Evolutionary conservation across 2,888 invertebrate genomes (phyloP).

Genomic region (Coronaproctus castanopsis): DNA sequence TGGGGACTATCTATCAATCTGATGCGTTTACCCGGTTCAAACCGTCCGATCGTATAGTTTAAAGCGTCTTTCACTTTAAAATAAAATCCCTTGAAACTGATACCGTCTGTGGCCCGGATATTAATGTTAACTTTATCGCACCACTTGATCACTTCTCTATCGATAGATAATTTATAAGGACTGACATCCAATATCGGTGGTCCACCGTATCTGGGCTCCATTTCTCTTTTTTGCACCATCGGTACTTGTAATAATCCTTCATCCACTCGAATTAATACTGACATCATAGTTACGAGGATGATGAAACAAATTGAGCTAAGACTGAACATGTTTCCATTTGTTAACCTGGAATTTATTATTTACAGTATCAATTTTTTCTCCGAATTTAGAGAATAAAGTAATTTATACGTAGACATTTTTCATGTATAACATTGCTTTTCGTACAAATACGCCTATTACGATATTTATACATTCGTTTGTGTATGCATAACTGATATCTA

Average conservation of each 20-base stretch:
- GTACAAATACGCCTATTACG: too few relatives aligned
- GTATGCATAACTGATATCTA: too few relatives aligned
- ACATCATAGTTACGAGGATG: too few relatives aligned
- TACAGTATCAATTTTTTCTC: neutral
- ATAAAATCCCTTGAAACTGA: neutral
- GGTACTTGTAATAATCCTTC: too few relatives aligned
- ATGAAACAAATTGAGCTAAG: too few relatives aligned
- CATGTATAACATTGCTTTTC: too few relatives aligned
- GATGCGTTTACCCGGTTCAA: neutral
- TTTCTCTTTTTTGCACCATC: neutral
- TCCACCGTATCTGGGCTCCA: neutral
- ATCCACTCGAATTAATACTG: too few relatives aligned
- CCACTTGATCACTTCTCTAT: neutral
- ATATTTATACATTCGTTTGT: too few relatives aligned
- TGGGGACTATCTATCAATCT: neutral
- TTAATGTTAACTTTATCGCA: neutral
- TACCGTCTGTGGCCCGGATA: neutral
- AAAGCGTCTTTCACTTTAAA: neutral
- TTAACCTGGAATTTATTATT: neutral
- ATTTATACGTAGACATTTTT: too few relatives aligned
- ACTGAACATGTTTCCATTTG: too few relatives aligned
- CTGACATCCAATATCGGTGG: neutral
- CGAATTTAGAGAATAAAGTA: too few relatives aligned
- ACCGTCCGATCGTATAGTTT: neutral
- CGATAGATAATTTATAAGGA: neutral